A percentile compares a stretch with the other conserved stretches of the same genome.
Conservation (phyloP, 1,140 invertebrate species). For the Drosophila ananassae region DNA sequence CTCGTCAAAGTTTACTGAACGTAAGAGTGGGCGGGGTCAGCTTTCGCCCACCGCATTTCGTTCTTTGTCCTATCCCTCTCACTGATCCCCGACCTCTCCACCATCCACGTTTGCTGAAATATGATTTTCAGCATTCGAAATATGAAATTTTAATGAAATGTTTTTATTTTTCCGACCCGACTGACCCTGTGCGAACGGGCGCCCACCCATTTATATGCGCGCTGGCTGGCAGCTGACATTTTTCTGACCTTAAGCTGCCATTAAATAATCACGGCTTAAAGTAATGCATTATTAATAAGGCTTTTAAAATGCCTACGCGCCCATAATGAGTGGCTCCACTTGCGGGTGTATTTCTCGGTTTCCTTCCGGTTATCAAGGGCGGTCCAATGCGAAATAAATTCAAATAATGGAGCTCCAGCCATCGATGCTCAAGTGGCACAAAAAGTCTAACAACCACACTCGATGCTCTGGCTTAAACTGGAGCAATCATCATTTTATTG, state of each 20-base stretch:
- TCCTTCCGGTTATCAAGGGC: conserved; percentile 54
- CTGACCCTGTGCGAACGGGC: background rate
- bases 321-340: conserved; percentile 48
- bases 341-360: conserved; percentile 16
- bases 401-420: conserved; percentile 1
- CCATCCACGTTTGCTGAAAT: conserved; percentile 33
- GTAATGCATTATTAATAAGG: conserved; percentile 57
- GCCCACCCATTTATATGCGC: background rate
- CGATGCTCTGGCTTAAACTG: conserved; percentile 38
- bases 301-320: conserved; percentile 45
- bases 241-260: conserved; percentile 55
- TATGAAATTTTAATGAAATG: conserved; percentile 70
- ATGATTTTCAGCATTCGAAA: conserved; percentile 62
- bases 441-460: background rate
- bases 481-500: conserved; percentile 76
- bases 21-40: conserved; percentile 2
- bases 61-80: conserved; percentile 9
- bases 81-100: background rate
- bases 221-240: conserved; percentile 35
- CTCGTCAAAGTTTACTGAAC: conserved; percentile 30
- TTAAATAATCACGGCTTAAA: conserved; percentile 63
- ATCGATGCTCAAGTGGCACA: conserved; percentile 5
- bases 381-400: conserved; percentile 11
- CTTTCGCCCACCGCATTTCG: background rate
- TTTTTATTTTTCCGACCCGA: conserved; percentile 40